A percentile compares a stretch with the other conserved stretches of the same genome.
These are phyloP conservation scores for Hippocampus mohnikei DNA, from an alignment of 2,113 vertebrate species.

Conservation along the genomic window DNA sequence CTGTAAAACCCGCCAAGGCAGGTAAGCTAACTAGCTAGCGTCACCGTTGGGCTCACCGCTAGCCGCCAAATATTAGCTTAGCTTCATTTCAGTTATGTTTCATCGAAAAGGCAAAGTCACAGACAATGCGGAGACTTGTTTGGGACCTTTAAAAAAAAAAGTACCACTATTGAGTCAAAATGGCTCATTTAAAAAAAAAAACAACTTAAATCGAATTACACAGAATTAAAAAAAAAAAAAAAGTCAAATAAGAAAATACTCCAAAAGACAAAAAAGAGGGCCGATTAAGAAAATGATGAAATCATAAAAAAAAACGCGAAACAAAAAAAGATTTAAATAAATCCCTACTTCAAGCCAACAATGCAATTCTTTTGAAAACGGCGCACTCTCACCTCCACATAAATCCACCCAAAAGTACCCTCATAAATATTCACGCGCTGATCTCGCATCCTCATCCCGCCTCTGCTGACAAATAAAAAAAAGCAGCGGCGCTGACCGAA, in stretches of 20 bases:
- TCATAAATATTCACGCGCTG: slow-evolving; percentile 33
- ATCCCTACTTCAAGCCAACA: too few species aligned
- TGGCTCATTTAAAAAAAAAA: not conserved
- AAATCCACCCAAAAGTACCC: slow-evolving; percentile 10
- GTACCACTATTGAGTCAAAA: too few species aligned
- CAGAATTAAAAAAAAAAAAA: too few species aligned
- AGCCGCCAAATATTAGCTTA: not conserved
- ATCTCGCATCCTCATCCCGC: slow-evolving; percentile 41
- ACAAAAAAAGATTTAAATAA: too few species aligned
- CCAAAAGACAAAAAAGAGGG: not conserved
- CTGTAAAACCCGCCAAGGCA: not conserved
- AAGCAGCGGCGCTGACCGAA: not conserved
- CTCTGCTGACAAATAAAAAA: slow-evolving; percentile 36
- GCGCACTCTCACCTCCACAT: slow-evolving; percentile 6
- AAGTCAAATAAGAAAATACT: too few species aligned
- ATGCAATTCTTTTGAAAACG: slow-evolving; percentile 7
- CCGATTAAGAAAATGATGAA: not conserved
- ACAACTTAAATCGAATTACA: not conserved
- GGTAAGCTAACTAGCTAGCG: not conserved
- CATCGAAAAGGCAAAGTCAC: not conserved
- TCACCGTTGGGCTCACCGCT: not conserved
- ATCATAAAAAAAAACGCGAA: slow-evolving; percentile 5
- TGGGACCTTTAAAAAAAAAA: not conserved
- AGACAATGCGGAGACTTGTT: not conserved
- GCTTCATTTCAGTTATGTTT: not conserved